Evolutionary conservation across 2,797 vertebrate species (phyloP), one percentile per base, ranked within the genome.

Genomic region (Tenualosa ilisha): DNA sequence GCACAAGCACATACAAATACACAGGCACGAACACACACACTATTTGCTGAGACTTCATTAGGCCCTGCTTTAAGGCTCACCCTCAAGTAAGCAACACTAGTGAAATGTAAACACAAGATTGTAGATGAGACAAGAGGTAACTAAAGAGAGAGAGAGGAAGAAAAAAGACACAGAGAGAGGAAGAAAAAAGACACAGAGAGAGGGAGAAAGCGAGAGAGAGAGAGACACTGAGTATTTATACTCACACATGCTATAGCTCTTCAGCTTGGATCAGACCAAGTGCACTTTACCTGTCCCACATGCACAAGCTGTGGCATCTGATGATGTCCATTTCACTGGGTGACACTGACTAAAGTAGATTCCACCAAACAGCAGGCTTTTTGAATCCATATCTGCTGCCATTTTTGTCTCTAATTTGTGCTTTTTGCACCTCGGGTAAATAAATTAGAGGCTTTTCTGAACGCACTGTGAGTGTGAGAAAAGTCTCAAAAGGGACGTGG

Each of bases 401-500:
- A 46, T 46, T 43, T 46, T 79, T 46, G 37, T 79, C 72, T 79
- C 72, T 22, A 79, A 79, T 79, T 79, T 79, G 40, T 20, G 37
- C 72, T 79, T 22, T 79, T 79, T 43, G 40, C 37, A 79, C 72
- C 37, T 46, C 17, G 15, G 72, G 40, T 46, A 79, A 79, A 79
- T 79, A 79, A 79, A 79, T 79, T 46, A 46, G 72, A 79, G 72
- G 72, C 1, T 40, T 79, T 22, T 43, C 17, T 22, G 37, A 40
- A 79, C 54, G 6, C 54, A 22, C 40, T 43, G 40, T 46, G 72
- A 79, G 72, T 20, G 72, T 43, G 72, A 46, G 72, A 79, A 79
- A 46, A 43, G 12, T 72, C 37, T 37, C 31, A 79, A 79, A 79
- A 9, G 40, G 72, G 40, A 17, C 2, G 24, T 20, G n/a, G 59